Evolutionary conservation across 2,888 invertebrate genomes (phyloP), one percentile per base, ranked within the genome.

Genomic region (Drosophila acutilabella): DNA sequence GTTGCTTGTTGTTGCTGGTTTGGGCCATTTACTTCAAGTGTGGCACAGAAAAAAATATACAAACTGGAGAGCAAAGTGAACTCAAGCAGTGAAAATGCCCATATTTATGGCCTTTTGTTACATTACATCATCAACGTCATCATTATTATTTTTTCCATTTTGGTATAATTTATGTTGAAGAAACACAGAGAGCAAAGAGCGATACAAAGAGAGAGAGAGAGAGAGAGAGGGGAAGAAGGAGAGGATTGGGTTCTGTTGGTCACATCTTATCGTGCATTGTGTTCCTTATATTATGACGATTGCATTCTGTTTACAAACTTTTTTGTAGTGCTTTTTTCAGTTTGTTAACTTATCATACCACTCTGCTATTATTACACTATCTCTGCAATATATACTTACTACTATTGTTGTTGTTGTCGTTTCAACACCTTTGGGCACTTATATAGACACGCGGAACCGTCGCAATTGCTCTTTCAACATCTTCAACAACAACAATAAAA

Each of bases 391-490:
- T 71, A 48, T 59, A 71, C 26, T 51, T 58, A n/a, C 47, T 47
- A 18, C 47, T 42, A n/a, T 53, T 52, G 50, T 42, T 36, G 54
- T 62, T 44, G 58, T 47, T 59, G 74, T 33, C 18, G 53, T 77
- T 78, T 76, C 75, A 78, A 76, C 78, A 76, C 78, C 69, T 74
- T 64, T 54, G 52, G 54, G 51, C 75, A 78, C 50, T 54, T 62
- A 48, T 26, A 54, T 42, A 62, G 33, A 69, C 57, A 60, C 60
- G 42, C 67, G 52, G 58, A 64, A 52, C 42, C 48, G 54, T 59
- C 67, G 64, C 75, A 77, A 72, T 77, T 65, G 78, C 64, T 78
- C 64, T 78, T 73, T 74, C 78, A 57, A 62, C 78, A 75, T 64
- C 61, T 64, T 57, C 58, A 67, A 52, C 57, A 51, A 36, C 45